Evolutionary conservation across 2,797 vertebrate species (phyloP).

Genomic region (Nyctibius grandis): DNA sequence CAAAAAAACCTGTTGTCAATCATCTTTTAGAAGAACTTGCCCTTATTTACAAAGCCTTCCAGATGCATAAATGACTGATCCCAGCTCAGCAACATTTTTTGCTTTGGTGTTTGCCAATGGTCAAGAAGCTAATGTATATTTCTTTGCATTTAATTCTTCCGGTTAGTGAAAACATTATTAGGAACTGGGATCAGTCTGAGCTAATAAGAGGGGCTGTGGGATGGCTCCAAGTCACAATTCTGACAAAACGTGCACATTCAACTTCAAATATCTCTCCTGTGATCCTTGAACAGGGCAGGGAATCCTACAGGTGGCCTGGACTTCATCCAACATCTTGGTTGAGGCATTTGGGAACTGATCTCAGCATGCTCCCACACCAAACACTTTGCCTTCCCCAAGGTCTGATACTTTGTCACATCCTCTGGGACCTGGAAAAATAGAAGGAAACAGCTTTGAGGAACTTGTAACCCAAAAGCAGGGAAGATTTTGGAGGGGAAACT

Average conservation of each 20-base stretch:
- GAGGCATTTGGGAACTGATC: background rate
- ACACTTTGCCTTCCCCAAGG: background rate
- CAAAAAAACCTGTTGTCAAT: background rate
- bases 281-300: background rate
- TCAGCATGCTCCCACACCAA: background rate
- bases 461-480: background rate
- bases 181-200: background rate
- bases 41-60: background rate
- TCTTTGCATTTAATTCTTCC: background rate
- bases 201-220: background rate
- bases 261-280: background rate
- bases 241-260: background rate
- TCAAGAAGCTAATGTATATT: background rate
- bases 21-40: background rate
- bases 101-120: background rate
- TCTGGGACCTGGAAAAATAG: background rate
- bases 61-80: background rate
- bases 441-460: background rate
- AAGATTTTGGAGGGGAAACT: background rate
- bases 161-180: background rate
- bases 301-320: background rate
- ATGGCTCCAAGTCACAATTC: background rate
- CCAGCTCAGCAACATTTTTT: background rate
- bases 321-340: background rate
- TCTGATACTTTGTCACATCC: background rate